These are phyloP conservation scores for Mohoua ochrocephala DNA, from an alignment of 2,113 vertebrate species.

Conservation along the genomic window DNA sequence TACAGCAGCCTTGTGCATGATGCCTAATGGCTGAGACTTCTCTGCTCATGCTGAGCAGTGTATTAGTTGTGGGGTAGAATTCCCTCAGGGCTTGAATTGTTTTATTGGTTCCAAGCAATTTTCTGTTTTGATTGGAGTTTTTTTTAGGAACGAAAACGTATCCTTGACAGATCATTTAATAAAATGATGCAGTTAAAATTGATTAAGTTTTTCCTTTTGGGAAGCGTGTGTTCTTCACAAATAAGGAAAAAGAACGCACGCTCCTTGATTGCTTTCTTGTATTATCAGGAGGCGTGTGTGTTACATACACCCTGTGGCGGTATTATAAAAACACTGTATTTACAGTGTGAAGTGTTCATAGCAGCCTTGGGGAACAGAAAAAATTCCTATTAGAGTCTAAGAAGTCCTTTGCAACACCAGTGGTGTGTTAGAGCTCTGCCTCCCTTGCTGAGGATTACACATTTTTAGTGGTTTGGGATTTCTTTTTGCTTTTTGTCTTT, in stretches of 20 bases:
- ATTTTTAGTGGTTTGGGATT: not conserved
- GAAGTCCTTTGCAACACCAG: not conserved
- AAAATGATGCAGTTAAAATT: not conserved
- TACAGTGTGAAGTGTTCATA: not conserved
- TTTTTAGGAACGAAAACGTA: not conserved
- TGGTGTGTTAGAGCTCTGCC: not conserved
- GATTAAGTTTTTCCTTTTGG: not conserved
- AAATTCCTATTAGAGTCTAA: not conserved
- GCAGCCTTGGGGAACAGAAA: not conserved
- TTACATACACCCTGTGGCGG: not conserved
- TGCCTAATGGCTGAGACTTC: not conserved
- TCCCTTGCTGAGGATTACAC: not conserved
- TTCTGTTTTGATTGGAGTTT: not conserved
- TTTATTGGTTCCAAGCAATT: not conserved
- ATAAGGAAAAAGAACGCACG: not conserved
- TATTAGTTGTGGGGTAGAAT: constrained; percentile 1
- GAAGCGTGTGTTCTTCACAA: not conserved
- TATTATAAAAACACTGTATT: not conserved
- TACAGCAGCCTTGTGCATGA: not conserved
- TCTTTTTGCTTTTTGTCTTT: not conserved
- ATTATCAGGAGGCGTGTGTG: not conserved
- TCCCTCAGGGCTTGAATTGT: not conserved
- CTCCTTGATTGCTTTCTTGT: not conserved
- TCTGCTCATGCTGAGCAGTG: not conserved
- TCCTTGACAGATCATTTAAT: constrained; percentile 17